These are phyloP conservation scores for Ophion obscuratus DNA, from an alignment of 2,888 invertebrate genomes.

Conservation along the genomic window DNA sequence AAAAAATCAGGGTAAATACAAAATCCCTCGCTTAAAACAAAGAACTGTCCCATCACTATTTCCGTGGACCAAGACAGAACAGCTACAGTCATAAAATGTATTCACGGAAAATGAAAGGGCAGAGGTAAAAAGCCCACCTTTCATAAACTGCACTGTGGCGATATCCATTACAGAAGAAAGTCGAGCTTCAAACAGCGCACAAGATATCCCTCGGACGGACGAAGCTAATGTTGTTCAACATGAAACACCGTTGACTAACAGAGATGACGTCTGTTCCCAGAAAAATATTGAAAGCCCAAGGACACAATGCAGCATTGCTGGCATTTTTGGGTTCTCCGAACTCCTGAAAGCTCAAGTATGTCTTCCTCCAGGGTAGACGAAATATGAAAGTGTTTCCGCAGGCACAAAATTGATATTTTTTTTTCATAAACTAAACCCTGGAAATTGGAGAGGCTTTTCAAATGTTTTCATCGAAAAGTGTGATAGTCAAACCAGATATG, in stretches of 20 bases:
- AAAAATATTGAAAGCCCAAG: no score
- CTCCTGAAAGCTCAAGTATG: neutral
- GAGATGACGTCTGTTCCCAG: no score
- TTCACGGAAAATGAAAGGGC: neutral
- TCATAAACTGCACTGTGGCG: no score
- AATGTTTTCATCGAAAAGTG: conserved; percentile 4
- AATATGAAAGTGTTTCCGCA: neutral
- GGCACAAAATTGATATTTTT: conserved; percentile 4
- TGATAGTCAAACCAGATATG: neutral
- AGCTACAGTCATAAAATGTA: neutral
- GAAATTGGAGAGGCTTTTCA: neutral
- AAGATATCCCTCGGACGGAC: no score
- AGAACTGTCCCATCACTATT: conserved; percentile 35
- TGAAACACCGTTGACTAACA: no score
- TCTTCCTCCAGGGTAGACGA: conserved; percentile 15
- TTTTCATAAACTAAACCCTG: neutral
- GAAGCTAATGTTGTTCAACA: no score
- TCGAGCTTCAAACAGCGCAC: no score
- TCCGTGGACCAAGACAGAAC: conserved; percentile 9
- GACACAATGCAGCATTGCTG: neutral
- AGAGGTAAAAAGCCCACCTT: neutral
- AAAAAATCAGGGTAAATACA: no score
- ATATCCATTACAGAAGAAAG: neutral
- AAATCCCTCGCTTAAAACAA: neutral
- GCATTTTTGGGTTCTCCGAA: neutral